Percentiles rank a stretch among this genome's conserved stretches.
These are phyloP conservation scores for Dermochelys coriacea DNA, from an alignment of 2,797 vertebrate genomes.

Conservation along the genomic window DNA sequence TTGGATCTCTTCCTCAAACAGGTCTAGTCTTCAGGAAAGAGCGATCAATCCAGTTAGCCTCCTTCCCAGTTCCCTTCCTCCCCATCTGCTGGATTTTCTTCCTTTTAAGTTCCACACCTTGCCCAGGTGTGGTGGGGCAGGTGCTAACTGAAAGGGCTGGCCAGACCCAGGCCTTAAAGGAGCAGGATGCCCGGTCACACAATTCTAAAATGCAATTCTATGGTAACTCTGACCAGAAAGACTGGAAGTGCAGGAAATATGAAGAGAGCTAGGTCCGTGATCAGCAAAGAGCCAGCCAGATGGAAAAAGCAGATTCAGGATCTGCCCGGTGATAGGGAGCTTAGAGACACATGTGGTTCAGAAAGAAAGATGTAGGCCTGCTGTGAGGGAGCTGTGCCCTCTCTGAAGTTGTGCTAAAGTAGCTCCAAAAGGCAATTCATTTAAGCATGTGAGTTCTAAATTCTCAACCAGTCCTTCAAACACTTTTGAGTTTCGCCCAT, in stretches of 20 bases:
- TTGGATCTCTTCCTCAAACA: background rate
- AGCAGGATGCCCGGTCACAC: background rate
- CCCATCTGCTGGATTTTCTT: background rate
- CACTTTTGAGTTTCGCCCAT: background rate
- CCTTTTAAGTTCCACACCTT: background rate
- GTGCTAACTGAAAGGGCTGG: background rate
- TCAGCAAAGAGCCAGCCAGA: background rate
- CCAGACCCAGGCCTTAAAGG: background rate
- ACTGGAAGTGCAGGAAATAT: background rate
- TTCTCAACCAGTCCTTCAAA: background rate
- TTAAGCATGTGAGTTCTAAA: background rate
- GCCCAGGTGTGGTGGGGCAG: background rate
- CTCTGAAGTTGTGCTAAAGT: background rate
- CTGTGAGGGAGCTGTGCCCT: background rate
- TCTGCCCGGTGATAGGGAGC: background rate
- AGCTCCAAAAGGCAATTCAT: background rate
- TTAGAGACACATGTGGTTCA: background rate
- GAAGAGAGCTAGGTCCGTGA: accelerated
- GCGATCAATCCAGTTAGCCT: background rate
- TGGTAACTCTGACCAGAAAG: background rate
- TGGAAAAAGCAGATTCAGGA: background rate
- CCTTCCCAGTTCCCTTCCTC: background rate
- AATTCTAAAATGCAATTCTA: background rate
- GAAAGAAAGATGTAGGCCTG: background rate
- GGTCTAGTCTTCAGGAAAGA: background rate